phyloP scores from a whole-genome alignment of 2,113 vertebrate genomes.

The Struthio camelus region DNA sequence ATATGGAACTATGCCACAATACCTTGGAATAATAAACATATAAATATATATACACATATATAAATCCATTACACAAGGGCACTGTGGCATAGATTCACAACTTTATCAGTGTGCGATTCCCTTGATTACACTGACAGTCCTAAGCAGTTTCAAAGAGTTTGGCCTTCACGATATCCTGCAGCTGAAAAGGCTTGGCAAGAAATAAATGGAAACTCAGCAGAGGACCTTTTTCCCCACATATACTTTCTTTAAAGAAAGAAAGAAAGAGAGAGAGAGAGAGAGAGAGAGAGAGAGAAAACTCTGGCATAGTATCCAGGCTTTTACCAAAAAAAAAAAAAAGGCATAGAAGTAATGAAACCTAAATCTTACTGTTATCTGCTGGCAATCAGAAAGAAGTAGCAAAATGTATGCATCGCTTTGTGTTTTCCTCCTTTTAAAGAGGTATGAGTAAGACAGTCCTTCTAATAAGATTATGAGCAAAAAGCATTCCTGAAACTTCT shows the following conservation, averaged over 20 bases:
- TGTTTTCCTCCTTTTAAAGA: slow-evolving; percentile 12
- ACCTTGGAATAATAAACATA: not conserved
- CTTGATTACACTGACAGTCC: slow-evolving; percentile 56
- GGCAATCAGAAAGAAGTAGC: slow-evolving; percentile 2
- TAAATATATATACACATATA: not conserved
- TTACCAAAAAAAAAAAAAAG: not conserved
- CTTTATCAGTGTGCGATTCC: slow-evolving; percentile 44
- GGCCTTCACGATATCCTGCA: slow-evolving; percentile 40
- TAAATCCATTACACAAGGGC: not conserved
- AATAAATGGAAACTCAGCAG: slow-evolving; percentile 56
- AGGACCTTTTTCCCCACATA: slow-evolving; percentile 45
- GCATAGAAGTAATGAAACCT: not conserved
- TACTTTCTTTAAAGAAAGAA: not conserved
- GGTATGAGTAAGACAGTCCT: not conserved
- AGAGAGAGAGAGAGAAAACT: not conserved
- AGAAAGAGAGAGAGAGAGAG: not conserved
- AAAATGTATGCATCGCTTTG: not conserved
- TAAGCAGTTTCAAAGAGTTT: slow-evolving; percentile 67
- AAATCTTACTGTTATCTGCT: slow-evolving; percentile 28
- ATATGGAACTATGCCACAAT: not conserved
- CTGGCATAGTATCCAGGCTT: slow-evolving; percentile 18
- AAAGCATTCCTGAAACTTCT: not conserved
- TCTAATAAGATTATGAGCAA: not conserved
- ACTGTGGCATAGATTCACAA: not conserved
- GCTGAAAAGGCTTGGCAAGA: slow-evolving; percentile 71